phyloP scores from a whole-genome alignment of 2,888 invertebrate species.

The Dione juno region DNA sequence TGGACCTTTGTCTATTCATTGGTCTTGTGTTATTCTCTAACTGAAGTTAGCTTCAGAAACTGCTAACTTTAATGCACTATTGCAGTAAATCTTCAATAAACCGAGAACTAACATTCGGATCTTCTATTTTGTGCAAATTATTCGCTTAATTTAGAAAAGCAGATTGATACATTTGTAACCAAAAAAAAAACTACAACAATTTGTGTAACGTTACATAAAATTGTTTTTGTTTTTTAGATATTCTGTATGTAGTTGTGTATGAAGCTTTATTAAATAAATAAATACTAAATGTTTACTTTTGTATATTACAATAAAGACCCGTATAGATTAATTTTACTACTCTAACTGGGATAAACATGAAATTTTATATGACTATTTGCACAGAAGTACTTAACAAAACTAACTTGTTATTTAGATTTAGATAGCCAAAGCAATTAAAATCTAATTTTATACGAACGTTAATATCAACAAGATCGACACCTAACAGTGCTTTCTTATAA shows the following conservation, averaged over 20 bases:
- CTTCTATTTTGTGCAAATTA: not conserved
- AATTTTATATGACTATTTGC: not conserved
- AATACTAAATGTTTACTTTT: no score
- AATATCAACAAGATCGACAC: not conserved
- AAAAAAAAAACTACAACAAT: no score
- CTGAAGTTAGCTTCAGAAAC: constrained; percentile 40
- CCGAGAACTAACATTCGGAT: constrained; percentile 12
- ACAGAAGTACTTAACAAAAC: not conserved
- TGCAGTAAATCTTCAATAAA: constrained; percentile 28
- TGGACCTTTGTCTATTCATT: constrained; percentile 45
- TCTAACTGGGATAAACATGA: not conserved
- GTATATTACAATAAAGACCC: not conserved
- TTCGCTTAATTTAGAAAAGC: constrained; percentile 11
- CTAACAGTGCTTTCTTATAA: not conserved
- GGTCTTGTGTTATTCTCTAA: constrained; percentile 40
- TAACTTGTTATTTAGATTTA: no score
- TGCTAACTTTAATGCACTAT: constrained; percentile 35
- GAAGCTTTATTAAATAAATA: no score
- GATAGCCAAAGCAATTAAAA: no score
- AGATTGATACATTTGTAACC: not conserved
- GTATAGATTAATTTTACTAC: not conserved
- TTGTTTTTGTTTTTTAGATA: no score
- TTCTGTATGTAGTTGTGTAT: no score
- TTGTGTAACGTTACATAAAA: no score
- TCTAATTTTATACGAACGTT: no score